Evolutionary conservation across 30 jellyfish, hydroid and myxozoan genomes (phyloP).

Genomic region (Turritopsis dohrnii): DNA sequence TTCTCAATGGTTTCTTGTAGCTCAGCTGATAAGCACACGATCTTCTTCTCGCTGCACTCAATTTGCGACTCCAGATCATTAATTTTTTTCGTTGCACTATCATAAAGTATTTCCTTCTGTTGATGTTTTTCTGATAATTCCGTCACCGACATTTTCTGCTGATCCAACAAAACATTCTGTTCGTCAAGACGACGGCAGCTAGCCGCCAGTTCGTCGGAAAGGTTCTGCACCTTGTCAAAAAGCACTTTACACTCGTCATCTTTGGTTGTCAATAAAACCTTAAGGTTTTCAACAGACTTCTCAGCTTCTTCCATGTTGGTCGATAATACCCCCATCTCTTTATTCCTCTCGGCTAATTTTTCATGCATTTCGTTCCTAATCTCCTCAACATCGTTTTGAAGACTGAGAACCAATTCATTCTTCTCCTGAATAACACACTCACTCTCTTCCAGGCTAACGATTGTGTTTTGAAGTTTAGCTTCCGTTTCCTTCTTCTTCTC

Average conservation of each 20-base stretch:
- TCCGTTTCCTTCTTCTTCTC: neutral
- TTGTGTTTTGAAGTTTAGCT: neutral
- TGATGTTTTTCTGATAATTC: neutral
- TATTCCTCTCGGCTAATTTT: neutral
- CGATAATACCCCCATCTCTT: neutral
- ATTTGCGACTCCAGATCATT: neutral
- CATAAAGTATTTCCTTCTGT: neutral
- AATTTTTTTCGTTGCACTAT: neutral
- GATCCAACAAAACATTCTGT: neutral
- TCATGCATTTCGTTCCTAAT: neutral
- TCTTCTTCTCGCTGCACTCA: neutral
- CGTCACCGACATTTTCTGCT: neutral
- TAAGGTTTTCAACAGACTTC: neutral
- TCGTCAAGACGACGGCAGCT: neutral
- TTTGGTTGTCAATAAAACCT: neutral
- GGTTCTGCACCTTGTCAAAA: neutral
- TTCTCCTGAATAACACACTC: neutral
- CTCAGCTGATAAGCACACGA: neutral
- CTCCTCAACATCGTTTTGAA: neutral
- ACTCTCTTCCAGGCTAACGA: neutral
- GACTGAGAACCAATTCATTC: neutral
- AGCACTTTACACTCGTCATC: neutral
- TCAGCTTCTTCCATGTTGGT: neutral
- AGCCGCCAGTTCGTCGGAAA: neutral
- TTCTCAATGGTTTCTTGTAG: neutral